phyloP scores from a whole-genome alignment of 2,797 vertebrate genomes.

The Typhlichthys subterraneus region DNA sequence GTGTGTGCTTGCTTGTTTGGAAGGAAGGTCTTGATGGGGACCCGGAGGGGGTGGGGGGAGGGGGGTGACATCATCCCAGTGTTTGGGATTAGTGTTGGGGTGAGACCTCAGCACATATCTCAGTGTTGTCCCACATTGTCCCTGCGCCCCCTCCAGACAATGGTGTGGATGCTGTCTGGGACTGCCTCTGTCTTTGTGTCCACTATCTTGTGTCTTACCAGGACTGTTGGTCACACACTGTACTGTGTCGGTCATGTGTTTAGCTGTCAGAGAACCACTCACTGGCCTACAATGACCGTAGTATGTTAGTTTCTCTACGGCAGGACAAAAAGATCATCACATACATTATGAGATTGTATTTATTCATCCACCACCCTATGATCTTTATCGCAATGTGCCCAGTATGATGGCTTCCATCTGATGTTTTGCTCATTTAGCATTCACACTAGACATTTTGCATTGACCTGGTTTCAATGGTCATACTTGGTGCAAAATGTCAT shows the following conservation, averaged over 20 bases:
- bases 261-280: not conserved
- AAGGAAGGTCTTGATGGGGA: constrained; percentile 2
- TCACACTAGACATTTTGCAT: constrained; percentile 17
- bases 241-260: not conserved
- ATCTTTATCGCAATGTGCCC: constrained; percentile 37
- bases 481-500: constrained; percentile 19
- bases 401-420: constrained; percentile 33
- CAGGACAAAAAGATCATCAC: not conserved
- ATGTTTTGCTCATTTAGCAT: constrained; percentile 43
- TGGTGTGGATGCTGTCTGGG: constrained; percentile 53
- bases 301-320: no score
- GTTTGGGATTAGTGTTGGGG: constrained; percentile 68
- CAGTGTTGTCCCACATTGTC: constrained; percentile 61
- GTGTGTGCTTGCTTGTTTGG: not conserved
- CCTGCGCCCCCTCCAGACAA: constrained; percentile 57
- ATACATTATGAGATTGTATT: constrained; percentile 9
- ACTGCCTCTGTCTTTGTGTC: constrained; percentile 50
- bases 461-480: constrained; percentile 56
- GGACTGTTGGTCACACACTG: constrained; percentile 7
- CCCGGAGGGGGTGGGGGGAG: constrained; percentile 3
- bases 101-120: constrained; percentile 62
- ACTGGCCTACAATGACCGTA: no score
- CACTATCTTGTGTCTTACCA: constrained; percentile 48
- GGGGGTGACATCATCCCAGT: constrained; percentile 31
- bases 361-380: no score